phyloP scores from a whole-genome alignment of 2,113 vertebrate species.

The Cynocephalus volans region DNA sequence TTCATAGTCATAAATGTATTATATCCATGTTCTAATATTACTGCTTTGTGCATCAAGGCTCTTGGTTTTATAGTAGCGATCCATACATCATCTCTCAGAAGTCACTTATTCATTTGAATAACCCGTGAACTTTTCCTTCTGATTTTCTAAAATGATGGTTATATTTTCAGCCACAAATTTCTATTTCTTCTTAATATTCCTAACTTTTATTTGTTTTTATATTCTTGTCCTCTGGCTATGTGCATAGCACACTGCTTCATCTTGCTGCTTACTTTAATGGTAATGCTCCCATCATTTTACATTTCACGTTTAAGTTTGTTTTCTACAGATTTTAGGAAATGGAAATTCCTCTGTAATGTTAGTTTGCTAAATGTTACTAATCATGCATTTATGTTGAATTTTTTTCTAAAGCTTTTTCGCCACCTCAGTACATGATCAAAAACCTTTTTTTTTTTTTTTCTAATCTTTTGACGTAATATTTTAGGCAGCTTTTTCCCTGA shows the following conservation, averaged over 20 bases:
- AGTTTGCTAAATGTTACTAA: not conserved
- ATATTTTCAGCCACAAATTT: not conserved
- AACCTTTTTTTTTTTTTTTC: not conserved
- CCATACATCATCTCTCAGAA: not conserved
- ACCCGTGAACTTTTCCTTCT: not conserved
- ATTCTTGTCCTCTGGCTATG: not conserved
- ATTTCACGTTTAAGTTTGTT: not conserved
- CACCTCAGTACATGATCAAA: not conserved
- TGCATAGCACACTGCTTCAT: not conserved
- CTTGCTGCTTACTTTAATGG: not conserved
- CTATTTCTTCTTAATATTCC: not conserved
- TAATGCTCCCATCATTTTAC: not conserved
- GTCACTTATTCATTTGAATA: slow-evolving; percentile 25
- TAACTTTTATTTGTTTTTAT: slow-evolving; percentile 26
- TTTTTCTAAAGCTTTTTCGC: not conserved
- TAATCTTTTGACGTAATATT: not conserved
- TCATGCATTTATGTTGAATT: not conserved
- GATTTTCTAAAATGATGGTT: slow-evolving; percentile 14
- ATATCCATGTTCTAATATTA: not conserved
- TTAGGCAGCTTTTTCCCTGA: not conserved
- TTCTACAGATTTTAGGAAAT: slow-evolving; percentile 5
- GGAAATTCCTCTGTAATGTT: slow-evolving; percentile 1
- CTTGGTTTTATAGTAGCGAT: not conserved
- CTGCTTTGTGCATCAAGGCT: not conserved
- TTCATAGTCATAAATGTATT: not conserved